Conservation (phyloP, 2,113 vertebrate species). For the Ascaphus truei region DNA sequence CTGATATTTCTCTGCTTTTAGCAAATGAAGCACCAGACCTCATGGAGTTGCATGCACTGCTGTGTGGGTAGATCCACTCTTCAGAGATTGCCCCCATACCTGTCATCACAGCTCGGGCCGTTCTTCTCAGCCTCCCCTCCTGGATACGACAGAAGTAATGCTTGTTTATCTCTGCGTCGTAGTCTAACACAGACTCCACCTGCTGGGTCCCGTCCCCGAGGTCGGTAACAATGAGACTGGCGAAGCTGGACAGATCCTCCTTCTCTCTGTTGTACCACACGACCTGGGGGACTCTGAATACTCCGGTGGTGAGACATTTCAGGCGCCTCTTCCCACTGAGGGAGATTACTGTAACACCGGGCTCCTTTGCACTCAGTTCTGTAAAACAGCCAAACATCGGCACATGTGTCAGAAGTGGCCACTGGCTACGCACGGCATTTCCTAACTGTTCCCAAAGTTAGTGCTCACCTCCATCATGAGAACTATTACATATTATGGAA, state of each 20-base stretch:
- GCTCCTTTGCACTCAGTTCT: background rate
- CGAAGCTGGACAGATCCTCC: background rate
- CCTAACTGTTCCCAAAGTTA: no score
- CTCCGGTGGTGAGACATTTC: background rate
- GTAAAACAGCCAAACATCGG: background rate
- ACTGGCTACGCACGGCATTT: no score
- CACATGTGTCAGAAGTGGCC: no score
- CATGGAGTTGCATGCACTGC: no score
- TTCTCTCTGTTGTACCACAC: background rate
- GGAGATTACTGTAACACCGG: background rate
- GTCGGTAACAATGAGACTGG: background rate
- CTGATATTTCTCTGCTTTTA: no score
- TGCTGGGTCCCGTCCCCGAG: background rate
- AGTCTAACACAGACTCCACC: background rate
- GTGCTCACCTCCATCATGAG: no score
- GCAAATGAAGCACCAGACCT: no score
- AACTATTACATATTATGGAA: no score
- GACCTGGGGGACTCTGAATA: background rate
- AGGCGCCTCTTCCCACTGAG: background rate
- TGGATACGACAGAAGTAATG: conserved; percentile 2
- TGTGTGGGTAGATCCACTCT: no score
- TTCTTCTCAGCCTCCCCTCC: background rate
- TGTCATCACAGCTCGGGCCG: background rate
- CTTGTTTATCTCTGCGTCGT: background rate
- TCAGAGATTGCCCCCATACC: background rate